phyloP scores from a whole-genome alignment of 2,113 vertebrate genomes.

The Ceuthmochares aereus region DNA sequence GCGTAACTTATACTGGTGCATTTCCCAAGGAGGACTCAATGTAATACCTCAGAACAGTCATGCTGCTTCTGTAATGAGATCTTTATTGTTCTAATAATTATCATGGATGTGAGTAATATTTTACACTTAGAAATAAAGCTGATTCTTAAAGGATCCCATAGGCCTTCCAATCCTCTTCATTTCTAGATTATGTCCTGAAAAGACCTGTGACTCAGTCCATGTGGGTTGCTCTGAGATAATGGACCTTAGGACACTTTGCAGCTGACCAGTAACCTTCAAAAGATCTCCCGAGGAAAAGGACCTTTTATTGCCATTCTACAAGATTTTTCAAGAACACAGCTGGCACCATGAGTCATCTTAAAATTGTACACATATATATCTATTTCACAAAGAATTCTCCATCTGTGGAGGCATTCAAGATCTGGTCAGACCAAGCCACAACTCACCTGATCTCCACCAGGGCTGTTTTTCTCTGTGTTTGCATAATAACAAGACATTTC shows the following conservation, averaged over 20 bases:
- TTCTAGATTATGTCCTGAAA: background rate
- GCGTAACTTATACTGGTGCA: background rate
- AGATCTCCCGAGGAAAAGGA: background rate
- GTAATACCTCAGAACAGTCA: constrained; percentile 9
- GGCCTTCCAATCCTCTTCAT: background rate
- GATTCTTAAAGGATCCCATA: background rate
- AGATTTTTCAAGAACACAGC: background rate
- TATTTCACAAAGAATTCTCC: background rate
- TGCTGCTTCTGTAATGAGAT: constrained; percentile 49
- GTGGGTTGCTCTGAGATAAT: background rate
- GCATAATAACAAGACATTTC: accelerated
- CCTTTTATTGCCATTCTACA: background rate
- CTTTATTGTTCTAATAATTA: constrained; percentile 51
- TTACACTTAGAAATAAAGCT: background rate
- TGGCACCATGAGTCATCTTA: background rate
- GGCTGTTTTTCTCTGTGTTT: background rate
- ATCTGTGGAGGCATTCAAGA: background rate
- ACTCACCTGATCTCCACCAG: too few relatives aligned
- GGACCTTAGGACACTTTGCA: background rate
- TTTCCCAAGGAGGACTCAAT: background rate
- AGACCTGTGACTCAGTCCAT: background rate
- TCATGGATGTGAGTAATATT: background rate
- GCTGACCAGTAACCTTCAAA: background rate
- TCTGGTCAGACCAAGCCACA: background rate
- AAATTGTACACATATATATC: background rate